A percentile compares a stretch with the other conserved stretches of the same genome.
phyloP scores from a whole-genome alignment of 2,888 invertebrate genomes.

The Polietes domitor region DNA sequence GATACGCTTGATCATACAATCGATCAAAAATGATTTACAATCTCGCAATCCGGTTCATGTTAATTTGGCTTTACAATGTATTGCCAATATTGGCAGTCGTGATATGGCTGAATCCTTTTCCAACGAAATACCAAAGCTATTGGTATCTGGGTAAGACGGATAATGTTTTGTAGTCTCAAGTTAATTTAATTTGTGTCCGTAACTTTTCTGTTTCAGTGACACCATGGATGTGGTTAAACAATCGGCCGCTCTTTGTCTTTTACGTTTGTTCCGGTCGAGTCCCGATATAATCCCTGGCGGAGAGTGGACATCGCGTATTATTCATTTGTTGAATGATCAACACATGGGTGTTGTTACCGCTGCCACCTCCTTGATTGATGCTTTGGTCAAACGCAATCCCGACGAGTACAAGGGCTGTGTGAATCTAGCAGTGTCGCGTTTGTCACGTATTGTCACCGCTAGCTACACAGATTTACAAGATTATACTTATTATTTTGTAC shows the following conservation, averaged over 20 bases:
- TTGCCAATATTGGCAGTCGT: conserved; percentile 99
- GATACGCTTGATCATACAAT: conserved; percentile 99
- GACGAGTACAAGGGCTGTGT: conserved; percentile 99
- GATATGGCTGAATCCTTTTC: conserved; percentile 99
- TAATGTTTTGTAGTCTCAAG: background rate
- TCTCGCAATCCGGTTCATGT: conserved; percentile 99
- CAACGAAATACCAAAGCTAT: conserved; percentile 97
- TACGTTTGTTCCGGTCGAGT: conserved; percentile 95
- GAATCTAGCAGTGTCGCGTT: conserved; percentile 96
- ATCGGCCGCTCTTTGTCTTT: conserved; percentile 97
- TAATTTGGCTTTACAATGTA: conserved; percentile 98
- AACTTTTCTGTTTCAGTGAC: conserved; percentile 86
- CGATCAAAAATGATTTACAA: conserved; percentile 98
- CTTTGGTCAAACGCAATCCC: conserved; percentile 98
- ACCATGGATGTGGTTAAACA: conserved; percentile 99
- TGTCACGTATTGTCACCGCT: conserved; percentile 98
- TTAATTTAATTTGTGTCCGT: too few species aligned
- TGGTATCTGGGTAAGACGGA: conserved; percentile 92
- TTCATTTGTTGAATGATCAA: conserved; percentile 98
- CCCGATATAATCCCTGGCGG: conserved; percentile 98
- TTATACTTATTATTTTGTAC: conserved; percentile 99
- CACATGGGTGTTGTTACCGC: conserved; percentile 99
- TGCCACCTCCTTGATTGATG: conserved; percentile 98
- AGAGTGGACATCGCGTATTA: conserved; percentile 99
- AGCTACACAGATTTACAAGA: conserved; percentile 99